Conservation (phyloP, 2,888 invertebrate species). For the Ormyrus nitidulus region DNA sequence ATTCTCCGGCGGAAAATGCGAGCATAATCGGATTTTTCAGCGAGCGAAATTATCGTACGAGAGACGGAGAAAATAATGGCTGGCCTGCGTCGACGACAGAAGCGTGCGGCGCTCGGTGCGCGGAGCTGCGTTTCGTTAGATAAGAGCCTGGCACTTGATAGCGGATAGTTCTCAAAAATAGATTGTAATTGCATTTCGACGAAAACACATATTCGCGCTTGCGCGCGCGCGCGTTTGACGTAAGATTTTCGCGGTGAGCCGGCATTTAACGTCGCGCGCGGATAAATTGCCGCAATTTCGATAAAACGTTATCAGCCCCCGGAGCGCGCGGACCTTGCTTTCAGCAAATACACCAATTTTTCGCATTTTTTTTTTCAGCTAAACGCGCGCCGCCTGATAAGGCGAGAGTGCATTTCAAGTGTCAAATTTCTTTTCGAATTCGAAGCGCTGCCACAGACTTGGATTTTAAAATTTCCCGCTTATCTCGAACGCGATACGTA, state of each 20-base stretch:
- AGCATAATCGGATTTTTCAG: too few species aligned
- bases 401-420: slow-evolving; percentile 26
- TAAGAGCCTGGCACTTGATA: too few species aligned
- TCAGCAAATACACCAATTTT: slow-evolving; percentile 39
- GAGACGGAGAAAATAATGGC: too few species aligned
- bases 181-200: too few species aligned
- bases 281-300: slow-evolving; percentile 48
- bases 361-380: slow-evolving; percentile 13
- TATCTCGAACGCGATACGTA: slow-evolving; percentile 22
- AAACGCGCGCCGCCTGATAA: slow-evolving; percentile 14
- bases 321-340: slow-evolving; percentile 32
- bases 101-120: too few species aligned
- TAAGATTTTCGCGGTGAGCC: slow-evolving; percentile 12
- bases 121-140: too few species aligned
- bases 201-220: too few species aligned
- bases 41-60: not conserved
- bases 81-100: too few species aligned
- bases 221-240: not conserved
- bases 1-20: too few species aligned
- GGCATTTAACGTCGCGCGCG: not conserved
- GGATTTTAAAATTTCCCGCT: slow-evolving; percentile 16
- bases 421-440: slow-evolving; percentile 45
- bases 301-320: slow-evolving; percentile 46
- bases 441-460: slow-evolving; percentile 7
- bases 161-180: too few species aligned